phyloP scores from a whole-genome alignment of 2,888 invertebrate genomes.

The Phortica okadai region DNA sequence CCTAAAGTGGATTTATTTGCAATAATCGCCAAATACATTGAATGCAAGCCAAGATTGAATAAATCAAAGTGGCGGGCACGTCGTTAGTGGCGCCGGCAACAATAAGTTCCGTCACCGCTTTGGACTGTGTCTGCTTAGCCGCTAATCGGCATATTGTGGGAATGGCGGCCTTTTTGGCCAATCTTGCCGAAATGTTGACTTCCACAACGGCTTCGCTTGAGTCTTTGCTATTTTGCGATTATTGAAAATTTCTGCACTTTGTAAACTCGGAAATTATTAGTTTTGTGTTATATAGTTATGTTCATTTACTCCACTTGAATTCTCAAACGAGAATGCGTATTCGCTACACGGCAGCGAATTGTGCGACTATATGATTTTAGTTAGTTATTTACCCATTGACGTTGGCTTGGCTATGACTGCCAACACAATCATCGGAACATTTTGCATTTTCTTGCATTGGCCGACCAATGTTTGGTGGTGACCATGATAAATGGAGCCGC shows the following conservation, averaged over 20 bases:
- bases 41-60: conserved; percentile 49
- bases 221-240: conserved; percentile 57
- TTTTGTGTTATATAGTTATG: conserved; percentile 76
- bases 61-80: neutral
- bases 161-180: neutral
- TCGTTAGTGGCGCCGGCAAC: neutral
- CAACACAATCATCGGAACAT: neutral
- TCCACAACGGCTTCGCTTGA: conserved; percentile 49
- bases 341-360: conserved; percentile 27
- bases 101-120: neutral
- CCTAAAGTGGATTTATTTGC: conserved; percentile 71
- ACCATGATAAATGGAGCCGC: neutral
- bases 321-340: conserved; percentile 69
- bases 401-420: conserved; percentile 24
- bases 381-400: conserved; percentile 63
- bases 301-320: conserved; percentile 76
- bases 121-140: neutral
- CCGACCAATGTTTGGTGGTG: conserved; percentile 39
- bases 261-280: conserved; percentile 73
- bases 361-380: conserved; percentile 46
- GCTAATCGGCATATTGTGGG: neutral
- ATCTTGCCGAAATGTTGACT: neutral
- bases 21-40: conserved; percentile 65
- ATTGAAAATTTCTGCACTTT: conserved; percentile 65
- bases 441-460: conserved; percentile 46